These are phyloP conservation scores for Saxicola maurus DNA, from an alignment of 2,797 vertebrate species.

Conservation along the genomic window DNA sequence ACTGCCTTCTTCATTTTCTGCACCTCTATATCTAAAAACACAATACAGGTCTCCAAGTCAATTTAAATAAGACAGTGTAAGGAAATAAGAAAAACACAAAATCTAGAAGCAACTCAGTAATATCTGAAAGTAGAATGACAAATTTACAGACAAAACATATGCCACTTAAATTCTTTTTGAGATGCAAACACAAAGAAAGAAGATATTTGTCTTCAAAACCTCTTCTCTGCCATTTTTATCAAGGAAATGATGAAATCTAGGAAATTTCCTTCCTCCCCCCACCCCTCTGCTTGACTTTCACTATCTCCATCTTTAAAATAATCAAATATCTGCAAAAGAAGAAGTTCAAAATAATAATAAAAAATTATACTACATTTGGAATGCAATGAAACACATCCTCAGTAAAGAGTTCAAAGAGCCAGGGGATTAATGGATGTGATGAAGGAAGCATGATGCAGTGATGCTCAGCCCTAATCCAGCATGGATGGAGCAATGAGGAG, in stretches of 20 bases:
- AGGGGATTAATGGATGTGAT: not conserved
- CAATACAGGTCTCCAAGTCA: constrained; percentile 30
- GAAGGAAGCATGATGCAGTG: constrained; percentile 29
- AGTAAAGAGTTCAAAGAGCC: not conserved
- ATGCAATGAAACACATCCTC: not conserved
- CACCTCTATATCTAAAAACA: constrained; percentile 88
- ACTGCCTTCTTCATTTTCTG: constrained; percentile 97
- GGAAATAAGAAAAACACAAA: not conserved
- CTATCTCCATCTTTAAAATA: not conserved
- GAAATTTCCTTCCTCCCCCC: not conserved
- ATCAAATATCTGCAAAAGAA: not conserved
- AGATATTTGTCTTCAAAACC: not conserved
- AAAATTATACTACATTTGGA: not conserved
- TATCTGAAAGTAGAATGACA: not conserved
- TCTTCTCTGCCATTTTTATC: not conserved
- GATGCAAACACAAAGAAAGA: not conserved
- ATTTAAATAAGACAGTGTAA: not conserved
- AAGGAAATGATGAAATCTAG: not conserved
- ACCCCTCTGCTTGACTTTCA: not conserved
- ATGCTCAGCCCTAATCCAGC: constrained; percentile 4
- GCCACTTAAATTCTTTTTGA: not conserved
- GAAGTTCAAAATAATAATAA: not conserved
- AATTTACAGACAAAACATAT: not conserved
- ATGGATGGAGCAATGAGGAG: not conserved
- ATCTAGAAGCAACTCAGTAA: not conserved